Base-by-base conservation (phyloP, 2,113 vertebrate species). In the Sigmodon hispidus region DNA sequence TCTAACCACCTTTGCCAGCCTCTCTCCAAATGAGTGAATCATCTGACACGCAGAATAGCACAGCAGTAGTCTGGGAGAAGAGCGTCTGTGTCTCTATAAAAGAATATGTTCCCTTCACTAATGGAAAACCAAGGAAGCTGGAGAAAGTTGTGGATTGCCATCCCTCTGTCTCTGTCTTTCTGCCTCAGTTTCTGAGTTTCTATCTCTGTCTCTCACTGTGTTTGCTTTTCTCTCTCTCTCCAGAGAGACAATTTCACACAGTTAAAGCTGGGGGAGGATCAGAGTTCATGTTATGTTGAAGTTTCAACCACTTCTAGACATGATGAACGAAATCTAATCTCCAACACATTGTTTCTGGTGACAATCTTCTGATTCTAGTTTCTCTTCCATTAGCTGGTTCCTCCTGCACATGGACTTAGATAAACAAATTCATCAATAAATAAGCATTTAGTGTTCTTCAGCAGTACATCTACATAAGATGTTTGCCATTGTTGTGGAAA, bases 81-180 rank as follows among this genome's bases (percentile, higher is more conserved):
- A 96, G 96, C 65, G 97, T 98, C 98, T 98, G 88, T 98, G 67
- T 97, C 97, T 97, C 94, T 92, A 80, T 98, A 93, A 97, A 97
- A 98, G 87, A 97, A 86, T 95, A 84, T 92, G 81, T 91, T 98
- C 93, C 95, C 0, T 0, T 97, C 95, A 96, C 80, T 98, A 98
- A 98, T 97, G 96, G 97, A 97, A 98, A 98, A 98, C 97, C 98
- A 96, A 97, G 98, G 97, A 98, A 98, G 97, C 93, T 97, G 97
- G 97, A 97, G 94, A 98, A 0, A 4, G 81, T 91, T 1, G 0
- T 91, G 92, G 89, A 96, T 94, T 97, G 93, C 96, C 91, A 97
- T 63, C 95, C 5, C 57, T 93, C 63, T 95, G 97, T 96, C 91
- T 67, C 17, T 70, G 40, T 75, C 7, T 69, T 19, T 12, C 50